Percentiles rank a stretch among this genome's conserved stretches.
Evolutionary conservation across 2,888 invertebrate genomes (phyloP).

Genomic region (Crioceris asparagi): DNA sequence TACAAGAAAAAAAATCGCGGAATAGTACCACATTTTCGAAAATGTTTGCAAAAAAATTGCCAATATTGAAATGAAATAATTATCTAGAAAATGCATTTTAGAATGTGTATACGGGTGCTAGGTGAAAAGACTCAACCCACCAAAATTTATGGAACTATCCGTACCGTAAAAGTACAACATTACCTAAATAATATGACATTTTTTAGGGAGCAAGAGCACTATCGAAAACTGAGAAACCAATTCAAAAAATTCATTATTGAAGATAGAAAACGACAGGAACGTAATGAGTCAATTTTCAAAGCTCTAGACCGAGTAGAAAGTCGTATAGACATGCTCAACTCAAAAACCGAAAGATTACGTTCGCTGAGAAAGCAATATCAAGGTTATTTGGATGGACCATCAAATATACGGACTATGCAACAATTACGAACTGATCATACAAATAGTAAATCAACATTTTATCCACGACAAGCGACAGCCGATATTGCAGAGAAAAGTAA

Average conservation of each 20-base stretch:
- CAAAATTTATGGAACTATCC: too few relatives aligned
- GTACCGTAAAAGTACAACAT: too few relatives aligned
- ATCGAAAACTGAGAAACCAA: constrained; percentile 35
- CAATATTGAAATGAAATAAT: too few relatives aligned
- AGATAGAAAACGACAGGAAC: constrained; percentile 45
- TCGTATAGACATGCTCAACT: constrained; percentile 44
- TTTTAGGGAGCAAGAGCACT: constrained; percentile 32
- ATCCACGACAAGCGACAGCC: too few relatives aligned
- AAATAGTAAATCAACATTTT: too few relatives aligned
- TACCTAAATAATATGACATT: too few relatives aligned
- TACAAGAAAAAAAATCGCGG: too few relatives aligned
- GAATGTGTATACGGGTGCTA: too few relatives aligned
- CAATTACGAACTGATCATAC: background rate
- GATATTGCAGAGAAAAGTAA: constrained; percentile 7
- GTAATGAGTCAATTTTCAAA: constrained; percentile 47
- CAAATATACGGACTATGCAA: constrained; percentile 14
- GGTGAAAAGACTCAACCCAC: too few relatives aligned
- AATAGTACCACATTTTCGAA: too few relatives aligned
- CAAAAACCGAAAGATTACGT: constrained; percentile 49
- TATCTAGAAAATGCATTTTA: too few relatives aligned
- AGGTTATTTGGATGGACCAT: constrained; percentile 24
- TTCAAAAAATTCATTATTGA: constrained; percentile 47
- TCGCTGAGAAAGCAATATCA: constrained; percentile 36
- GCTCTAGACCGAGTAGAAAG: constrained; percentile 49
- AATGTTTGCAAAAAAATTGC: too few relatives aligned